These are phyloP conservation scores for Leuciscus waleckii DNA, from an alignment of 2,797 vertebrate species.

Conservation along the genomic window DNA sequence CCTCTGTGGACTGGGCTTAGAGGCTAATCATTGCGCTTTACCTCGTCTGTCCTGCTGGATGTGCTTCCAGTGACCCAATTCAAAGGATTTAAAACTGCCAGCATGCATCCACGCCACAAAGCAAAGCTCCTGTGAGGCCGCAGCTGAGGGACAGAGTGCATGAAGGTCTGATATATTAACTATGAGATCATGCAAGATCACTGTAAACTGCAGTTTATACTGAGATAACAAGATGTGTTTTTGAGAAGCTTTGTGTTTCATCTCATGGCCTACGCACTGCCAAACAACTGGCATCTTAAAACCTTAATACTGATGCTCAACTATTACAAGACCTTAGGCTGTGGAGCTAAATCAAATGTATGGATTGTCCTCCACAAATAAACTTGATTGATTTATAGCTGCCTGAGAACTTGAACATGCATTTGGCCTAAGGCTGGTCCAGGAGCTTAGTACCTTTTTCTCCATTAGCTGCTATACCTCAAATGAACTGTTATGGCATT, in stretches of 20 bases:
- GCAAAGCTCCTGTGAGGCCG: constrained; percentile 11
- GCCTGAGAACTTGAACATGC: constrained; percentile 4
- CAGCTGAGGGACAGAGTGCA: constrained; percentile 12
- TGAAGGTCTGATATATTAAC: constrained; percentile 17
- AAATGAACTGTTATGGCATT: not conserved
- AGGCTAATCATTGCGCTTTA: constrained; percentile 79
- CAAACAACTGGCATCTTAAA: constrained; percentile 9
- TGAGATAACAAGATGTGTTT: not conserved
- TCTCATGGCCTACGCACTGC: not conserved
- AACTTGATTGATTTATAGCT: constrained; percentile 11
- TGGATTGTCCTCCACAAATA: constrained; percentile 18
- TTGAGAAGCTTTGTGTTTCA: not conserved
- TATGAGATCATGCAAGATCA: not conserved
- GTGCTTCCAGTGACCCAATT: constrained; percentile 78
- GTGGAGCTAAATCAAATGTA: not conserved
- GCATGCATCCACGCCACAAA: constrained; percentile 59
- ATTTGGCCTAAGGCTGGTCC: not conserved
- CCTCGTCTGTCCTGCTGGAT: constrained; percentile 72
- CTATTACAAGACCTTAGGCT: not conserved
- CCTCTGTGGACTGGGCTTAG: constrained; percentile 75
- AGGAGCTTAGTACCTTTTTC: not conserved
- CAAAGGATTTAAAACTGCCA: constrained; percentile 73
- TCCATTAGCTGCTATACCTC: not conserved
- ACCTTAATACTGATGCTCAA: constrained; percentile 3
- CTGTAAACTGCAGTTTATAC: not conserved